Conservation (phyloP, 1,140 invertebrate species). For the Bemisia tabaci region DNA sequence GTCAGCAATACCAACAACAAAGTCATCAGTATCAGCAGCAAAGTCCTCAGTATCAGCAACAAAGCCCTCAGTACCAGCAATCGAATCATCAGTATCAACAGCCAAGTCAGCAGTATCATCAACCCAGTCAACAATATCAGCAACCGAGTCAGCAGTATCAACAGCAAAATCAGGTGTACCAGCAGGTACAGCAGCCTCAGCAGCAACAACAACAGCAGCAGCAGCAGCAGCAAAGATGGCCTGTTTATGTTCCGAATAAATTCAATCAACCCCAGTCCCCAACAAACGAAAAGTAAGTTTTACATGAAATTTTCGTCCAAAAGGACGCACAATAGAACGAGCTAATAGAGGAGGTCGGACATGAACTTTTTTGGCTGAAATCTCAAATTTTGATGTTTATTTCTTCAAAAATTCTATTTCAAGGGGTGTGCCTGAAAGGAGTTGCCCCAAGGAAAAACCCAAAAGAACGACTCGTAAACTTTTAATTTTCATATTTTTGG, state of each 20-base stretch:
- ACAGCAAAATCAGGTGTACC: slow-evolving; percentile 7
- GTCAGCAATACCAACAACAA: slow-evolving; percentile 4
- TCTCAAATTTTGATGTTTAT: too few relatives aligned
- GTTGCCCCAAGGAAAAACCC: too few relatives aligned
- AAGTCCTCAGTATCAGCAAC: slow-evolving; percentile 12
- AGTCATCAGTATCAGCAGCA: slow-evolving; percentile 2
- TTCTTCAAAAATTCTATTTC: too few relatives aligned
- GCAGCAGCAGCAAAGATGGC: slow-evolving; percentile 22
- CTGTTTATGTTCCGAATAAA: slow-evolving; percentile 20
- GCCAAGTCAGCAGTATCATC: slow-evolving; percentile 1
- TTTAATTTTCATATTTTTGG: too few relatives aligned
- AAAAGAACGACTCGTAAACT: too few relatives aligned
- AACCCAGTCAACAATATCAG: background rate
- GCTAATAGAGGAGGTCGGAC: too few relatives aligned
- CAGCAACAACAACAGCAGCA: slow-evolving; percentile 32
- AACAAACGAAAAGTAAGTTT: slow-evolving; percentile 15
- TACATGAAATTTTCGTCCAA: background rate
- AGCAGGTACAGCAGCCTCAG: slow-evolving; percentile 31
- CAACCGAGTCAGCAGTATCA: slow-evolving; percentile 12
- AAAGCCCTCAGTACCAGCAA: slow-evolving; percentile 10
- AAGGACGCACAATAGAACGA: too few relatives aligned
- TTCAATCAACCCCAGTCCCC: slow-evolving; percentile 16
- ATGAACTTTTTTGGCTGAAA: too few relatives aligned
- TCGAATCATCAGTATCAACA: slow-evolving; percentile 1
- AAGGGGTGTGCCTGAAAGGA: too few relatives aligned